These are phyloP conservation scores for Caranx ignobilis DNA, from an alignment of 2,113 vertebrate species.

Conservation along the genomic window DNA sequence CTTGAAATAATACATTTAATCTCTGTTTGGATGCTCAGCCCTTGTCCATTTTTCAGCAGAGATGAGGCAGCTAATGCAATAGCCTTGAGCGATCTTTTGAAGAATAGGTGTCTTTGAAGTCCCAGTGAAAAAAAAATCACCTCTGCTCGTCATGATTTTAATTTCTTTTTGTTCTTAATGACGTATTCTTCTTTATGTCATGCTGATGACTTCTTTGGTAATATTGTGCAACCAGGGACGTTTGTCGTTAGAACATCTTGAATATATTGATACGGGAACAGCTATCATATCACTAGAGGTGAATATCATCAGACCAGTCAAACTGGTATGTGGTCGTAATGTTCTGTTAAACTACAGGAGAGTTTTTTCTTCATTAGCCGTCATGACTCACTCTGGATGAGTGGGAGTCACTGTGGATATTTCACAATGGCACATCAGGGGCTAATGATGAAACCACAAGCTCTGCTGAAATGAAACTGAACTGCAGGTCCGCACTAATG, in stretches of 20 bases:
- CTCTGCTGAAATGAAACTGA: conserved; percentile 7
- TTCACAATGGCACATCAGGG: conserved; percentile 3
- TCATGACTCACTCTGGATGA: conserved; percentile 32
- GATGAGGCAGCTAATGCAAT: not conserved
- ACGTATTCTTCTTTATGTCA: not conserved
- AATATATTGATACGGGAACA: not conserved
- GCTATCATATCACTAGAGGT: not conserved
- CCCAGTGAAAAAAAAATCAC: not conserved
- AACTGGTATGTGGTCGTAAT: not conserved
- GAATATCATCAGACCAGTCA: not conserved
- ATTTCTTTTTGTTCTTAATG: not conserved
- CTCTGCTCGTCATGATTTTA: not conserved
- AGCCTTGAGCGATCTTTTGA: no score
- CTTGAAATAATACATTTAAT: conserved; percentile 15
- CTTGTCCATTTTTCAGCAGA: not conserved
- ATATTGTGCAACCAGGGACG: not conserved
- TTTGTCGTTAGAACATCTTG: not conserved
- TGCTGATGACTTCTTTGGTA: not conserved
- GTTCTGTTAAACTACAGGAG: not conserved
- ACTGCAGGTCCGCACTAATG: conserved; percentile 9
- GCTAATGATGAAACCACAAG: conserved; percentile 39
- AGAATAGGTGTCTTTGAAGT: conserved; percentile 7
- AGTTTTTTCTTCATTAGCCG: conserved; percentile 14
- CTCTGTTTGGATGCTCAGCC: not conserved
- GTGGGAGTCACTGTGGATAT: conserved; percentile 23